Evolutionary conservation across 2,888 invertebrate species (phyloP).

Genomic region (Allophyes oxyacanthae): DNA sequence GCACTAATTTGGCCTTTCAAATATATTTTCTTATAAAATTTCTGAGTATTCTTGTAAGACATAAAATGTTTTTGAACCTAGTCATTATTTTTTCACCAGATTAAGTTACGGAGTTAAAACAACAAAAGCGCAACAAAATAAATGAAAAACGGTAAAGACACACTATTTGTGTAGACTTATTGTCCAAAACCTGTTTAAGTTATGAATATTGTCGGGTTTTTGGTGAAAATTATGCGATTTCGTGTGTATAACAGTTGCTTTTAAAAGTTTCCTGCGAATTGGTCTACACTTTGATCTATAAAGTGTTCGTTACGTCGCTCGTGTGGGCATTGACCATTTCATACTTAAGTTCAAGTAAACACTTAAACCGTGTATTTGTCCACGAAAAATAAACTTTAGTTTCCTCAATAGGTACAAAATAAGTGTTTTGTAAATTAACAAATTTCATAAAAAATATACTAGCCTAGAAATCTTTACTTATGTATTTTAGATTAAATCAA

Average conservation of each 20-base stretch:
- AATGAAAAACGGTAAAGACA: constrained; percentile 37
- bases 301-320: constrained; percentile 10
- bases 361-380: background rate
- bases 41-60: no score
- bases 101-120: constrained; percentile 15
- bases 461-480: no score
- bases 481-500: no score
- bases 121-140: constrained; percentile 19
- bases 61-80: no score
- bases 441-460: no score
- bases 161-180: constrained; percentile 25
- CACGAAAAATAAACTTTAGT: background rate
- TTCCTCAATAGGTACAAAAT: no score
- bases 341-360: constrained; percentile 1
- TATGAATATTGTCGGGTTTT: constrained; percentile 38
- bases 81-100: background rate
- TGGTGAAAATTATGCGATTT: constrained; percentile 29
- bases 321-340: constrained; percentile 16
- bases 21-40: no score
- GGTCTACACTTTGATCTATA: constrained; percentile 41
- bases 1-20: no score
- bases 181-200: constrained; percentile 42
- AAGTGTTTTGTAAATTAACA: no score
- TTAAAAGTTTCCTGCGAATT: constrained; percentile 37
- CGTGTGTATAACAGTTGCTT: constrained; percentile 29